A percentile compares a stretch with the other conserved stretches of the same genome.
phyloP scores from a whole-genome alignment of 2,888 invertebrate genomes.

The Lamellibrachia columna region DNA sequence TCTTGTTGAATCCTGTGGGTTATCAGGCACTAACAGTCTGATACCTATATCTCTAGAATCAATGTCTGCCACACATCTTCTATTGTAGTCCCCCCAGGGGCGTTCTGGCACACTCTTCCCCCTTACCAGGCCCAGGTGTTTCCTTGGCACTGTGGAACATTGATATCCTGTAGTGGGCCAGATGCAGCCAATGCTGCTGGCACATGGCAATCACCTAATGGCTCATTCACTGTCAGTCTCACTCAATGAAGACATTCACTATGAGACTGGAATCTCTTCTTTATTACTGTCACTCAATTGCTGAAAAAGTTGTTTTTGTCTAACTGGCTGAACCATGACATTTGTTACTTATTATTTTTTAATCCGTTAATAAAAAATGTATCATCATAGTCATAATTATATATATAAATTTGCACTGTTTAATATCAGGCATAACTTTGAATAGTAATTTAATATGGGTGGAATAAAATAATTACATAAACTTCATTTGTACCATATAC shows the following conservation, averaged over 20 bases:
- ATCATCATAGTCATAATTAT: not conserved
- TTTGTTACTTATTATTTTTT: not conserved
- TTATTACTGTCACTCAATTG: not conserved
- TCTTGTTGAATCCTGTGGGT: not conserved
- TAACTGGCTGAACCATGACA: not conserved
- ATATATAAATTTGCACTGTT: not conserved
- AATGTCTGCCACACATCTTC: not conserved
- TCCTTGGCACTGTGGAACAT: not conserved
- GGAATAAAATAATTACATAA: not conserved
- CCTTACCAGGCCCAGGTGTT: not conserved
- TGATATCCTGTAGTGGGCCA: not conserved
- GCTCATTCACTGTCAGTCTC: not conserved
- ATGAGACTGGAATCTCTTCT: not conserved
- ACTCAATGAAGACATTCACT: not conserved
- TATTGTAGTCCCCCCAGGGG: not conserved
- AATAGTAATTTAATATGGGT: not conserved
- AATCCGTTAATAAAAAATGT: not conserved
- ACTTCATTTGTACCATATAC: not conserved
- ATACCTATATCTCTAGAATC: not conserved
- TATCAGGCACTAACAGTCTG: not conserved
- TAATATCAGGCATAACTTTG: not conserved
- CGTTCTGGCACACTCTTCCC: not conserved
- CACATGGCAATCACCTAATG: not conserved
- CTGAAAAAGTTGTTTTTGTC: not conserved
- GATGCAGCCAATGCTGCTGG: not conserved